A percentile compares a stretch with the other conserved stretches of the same genome.
These are phyloP conservation scores for Drosophila arizonae DNA, from an alignment of 1,140 invertebrate genomes.

Conservation along the genomic window DNA sequence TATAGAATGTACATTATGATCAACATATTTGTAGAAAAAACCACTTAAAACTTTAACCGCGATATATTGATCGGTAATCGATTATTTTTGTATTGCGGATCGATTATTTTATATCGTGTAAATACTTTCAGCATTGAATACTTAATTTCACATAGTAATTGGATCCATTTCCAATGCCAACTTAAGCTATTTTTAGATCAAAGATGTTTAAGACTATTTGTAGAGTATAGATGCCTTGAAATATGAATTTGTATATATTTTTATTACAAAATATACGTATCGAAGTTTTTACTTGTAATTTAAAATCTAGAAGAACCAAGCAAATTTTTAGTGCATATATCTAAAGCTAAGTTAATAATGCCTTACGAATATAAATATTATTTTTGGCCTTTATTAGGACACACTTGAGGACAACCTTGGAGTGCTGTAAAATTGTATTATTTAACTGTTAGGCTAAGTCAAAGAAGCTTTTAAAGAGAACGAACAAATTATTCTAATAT, in stretches of 20 bases:
- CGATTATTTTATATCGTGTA: no score
- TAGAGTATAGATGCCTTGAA: no score
- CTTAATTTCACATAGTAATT: no score
- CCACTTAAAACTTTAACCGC: no score
- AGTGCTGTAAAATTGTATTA: neutral
- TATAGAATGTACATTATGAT: neutral
- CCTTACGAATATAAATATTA: neutral
- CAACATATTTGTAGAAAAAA: neutral
- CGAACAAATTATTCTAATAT: conserved; percentile 11
- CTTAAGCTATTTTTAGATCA: no score
- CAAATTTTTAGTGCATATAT: neutral
- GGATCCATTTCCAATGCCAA: no score
- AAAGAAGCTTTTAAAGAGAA: conserved; percentile 17
- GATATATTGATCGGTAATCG: no score
- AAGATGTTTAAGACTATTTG: no score
- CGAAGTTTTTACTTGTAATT: neutral
- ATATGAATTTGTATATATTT: no score
- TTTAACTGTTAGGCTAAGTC: conserved; percentile 17
- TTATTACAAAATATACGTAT: no score
- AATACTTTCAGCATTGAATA: no score
- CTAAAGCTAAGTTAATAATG: neutral
- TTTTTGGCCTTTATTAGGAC: neutral
- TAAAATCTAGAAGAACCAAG: neutral
- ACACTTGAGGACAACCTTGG: neutral
- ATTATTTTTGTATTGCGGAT: no score